These are phyloP conservation scores for Paracentrotus lividus DNA, from an alignment of 53 echinoderm and acorn worm genomes.

Conservation along the genomic window DNA sequence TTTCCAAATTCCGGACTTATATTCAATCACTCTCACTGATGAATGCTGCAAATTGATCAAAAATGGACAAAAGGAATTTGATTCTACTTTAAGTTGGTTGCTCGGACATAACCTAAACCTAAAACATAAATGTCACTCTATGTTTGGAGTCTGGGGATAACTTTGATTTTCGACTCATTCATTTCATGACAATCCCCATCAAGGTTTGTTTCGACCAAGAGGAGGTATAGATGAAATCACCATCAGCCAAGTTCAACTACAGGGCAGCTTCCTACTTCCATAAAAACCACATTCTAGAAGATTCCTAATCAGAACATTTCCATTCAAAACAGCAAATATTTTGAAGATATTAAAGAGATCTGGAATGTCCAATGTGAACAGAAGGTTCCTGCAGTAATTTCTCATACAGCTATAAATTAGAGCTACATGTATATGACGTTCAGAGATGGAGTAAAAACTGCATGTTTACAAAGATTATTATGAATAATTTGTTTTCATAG, in stretches of 20 bases:
- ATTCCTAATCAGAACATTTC: too few relatives aligned
- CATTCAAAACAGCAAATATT: too few relatives aligned
- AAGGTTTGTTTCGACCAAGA: background rate
- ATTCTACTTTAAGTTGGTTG: background rate
- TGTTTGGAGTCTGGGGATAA: background rate
- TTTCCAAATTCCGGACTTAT: constrained; percentile 25
- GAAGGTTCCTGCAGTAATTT: background rate
- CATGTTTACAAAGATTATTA: too few relatives aligned
- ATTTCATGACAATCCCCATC: constrained; percentile 27
- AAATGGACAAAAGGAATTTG: constrained; percentile 27
- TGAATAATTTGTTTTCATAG: background rate
- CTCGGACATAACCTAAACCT: constrained; percentile 20
- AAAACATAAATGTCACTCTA: constrained; percentile 43
- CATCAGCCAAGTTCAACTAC: constrained; percentile 18
- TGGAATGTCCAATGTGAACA: background rate
- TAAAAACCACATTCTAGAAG: background rate
- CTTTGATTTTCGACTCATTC: constrained; percentile 38
- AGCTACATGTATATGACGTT: background rate
- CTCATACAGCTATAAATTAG: background rate
- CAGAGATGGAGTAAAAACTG: background rate
- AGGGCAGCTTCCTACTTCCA: background rate
- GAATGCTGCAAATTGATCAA: background rate
- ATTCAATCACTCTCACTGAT: constrained; percentile 32
- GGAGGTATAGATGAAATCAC: background rate
- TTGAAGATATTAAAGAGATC: too few relatives aligned